phyloP scores from a whole-genome alignment of 37 sponge, comb jelly and placozoan genomes.

The Bolinopsis microptera region DNA sequence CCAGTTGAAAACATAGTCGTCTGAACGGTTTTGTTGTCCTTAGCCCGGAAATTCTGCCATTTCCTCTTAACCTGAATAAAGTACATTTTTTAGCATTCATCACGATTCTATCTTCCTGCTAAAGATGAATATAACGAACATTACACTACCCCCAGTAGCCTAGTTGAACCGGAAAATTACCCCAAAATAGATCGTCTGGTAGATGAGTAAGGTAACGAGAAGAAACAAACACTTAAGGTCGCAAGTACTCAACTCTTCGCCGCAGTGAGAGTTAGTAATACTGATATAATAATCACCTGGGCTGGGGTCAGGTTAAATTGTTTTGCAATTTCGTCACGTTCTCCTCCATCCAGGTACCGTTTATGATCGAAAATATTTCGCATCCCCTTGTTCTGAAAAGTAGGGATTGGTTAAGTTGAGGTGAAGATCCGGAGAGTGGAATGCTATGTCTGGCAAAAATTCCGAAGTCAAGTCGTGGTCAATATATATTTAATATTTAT shows the following conservation, averaged over 20 bases:
- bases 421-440: too few relatives aligned
- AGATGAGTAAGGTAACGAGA: not conserved
- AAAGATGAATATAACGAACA: too few relatives aligned
- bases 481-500: too few relatives aligned
- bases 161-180: not conserved
- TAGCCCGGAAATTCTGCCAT: not conserved
- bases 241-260: not conserved
- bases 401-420: too few relatives aligned
- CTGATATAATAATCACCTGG: not conserved
- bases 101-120: not conserved
- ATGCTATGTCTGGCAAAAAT: too few relatives aligned
- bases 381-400: not conserved
- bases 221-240: not conserved
- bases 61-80: not conserved
- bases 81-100: not conserved
- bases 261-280: not conserved
- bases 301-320: not conserved
- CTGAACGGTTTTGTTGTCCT: not conserved
- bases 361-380: not conserved
- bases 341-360: not conserved
- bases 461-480: too few relatives aligned
- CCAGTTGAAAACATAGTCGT: not conserved
- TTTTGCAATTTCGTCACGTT: not conserved
- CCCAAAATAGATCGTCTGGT: not conserved
- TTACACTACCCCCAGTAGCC: too few relatives aligned